A percentile compares a stretch with the other conserved stretches of the same genome.
phyloP scores from a whole-genome alignment of 2,797 vertebrate genomes.

The Syngnathus acus region DNA sequence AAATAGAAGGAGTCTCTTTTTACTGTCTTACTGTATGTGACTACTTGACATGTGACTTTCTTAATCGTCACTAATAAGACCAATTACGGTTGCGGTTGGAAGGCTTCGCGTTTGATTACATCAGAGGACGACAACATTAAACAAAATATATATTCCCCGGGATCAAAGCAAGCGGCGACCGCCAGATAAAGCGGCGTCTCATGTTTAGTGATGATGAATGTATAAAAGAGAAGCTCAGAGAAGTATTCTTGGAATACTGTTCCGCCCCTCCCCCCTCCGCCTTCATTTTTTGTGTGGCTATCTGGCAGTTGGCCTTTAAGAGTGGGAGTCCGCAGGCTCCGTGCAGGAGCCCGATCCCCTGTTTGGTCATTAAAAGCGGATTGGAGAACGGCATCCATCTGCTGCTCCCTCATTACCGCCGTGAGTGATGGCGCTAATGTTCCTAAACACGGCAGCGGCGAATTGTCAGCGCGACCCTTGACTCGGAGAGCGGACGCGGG shows the following conservation, averaged over 20 bases:
- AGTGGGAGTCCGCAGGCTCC: constrained; percentile 56
- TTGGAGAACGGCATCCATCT: constrained; percentile 68
- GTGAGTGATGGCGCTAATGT: constrained; percentile 66
- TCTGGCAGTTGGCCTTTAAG: constrained; percentile 67
- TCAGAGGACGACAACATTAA: too few relatives aligned
- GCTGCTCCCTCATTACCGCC: constrained; percentile 66
- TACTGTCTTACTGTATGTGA: too few relatives aligned
- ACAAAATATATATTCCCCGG: too few relatives aligned
- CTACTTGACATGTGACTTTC: too few relatives aligned
- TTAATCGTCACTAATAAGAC: too few relatives aligned
- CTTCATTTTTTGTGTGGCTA: constrained; percentile 53
- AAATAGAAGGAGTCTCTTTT: too few relatives aligned
- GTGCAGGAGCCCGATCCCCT: constrained; percentile 59
- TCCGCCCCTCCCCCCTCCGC: constrained; percentile 47
- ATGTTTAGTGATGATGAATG: too few relatives aligned
- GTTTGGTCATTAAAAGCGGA: constrained; percentile 66
- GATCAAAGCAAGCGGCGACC: too few relatives aligned
- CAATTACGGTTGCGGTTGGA: too few relatives aligned
- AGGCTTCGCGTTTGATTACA: too few relatives aligned
- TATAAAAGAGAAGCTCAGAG: constrained; percentile 15
- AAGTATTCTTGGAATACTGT: constrained; percentile 10
- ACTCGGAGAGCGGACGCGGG: constrained; percentile 62
- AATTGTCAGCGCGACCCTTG: constrained; percentile 62
- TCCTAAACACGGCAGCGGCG: constrained; percentile 61
- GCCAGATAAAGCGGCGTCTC: too few relatives aligned